Base-by-base conservation (phyloP, 2,797 vertebrate genomes). In the Phrynocephalus vlangalii region DNA sequence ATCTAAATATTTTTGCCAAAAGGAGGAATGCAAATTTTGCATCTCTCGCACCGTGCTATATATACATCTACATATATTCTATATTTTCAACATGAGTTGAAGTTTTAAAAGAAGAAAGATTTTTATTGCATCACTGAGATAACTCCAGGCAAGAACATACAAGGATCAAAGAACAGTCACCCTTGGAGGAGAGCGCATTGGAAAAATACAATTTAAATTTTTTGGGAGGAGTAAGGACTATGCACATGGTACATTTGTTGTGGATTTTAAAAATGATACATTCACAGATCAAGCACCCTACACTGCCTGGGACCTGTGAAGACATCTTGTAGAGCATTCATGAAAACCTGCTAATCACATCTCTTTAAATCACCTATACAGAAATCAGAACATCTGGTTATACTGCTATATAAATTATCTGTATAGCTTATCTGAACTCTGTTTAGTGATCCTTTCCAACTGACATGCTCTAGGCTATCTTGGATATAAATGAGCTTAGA, bases 401-500 rank as follows among this genome's bases (percentile, higher is more conserved):
- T 67, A 52, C 66, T 84, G 79, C 83, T 73, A 33, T 77, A 83
- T 92, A 89, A 81, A 88, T 48, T 89, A 87, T 77, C 24, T 15
- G 70, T 80, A 78, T 26, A 73, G 67, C 89, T 94, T 83, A 91
- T 87, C 75, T 11, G 1, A 79, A 84, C 70, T 91, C 70, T 56
- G 83, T 88, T 93, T 86, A 92, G 89, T 93, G 67, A 83, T 81
- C 85, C 88, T 87, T 88, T 88, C 89, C 86, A 87, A 87, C 91
- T 91, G 93, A 94, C 88, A 91, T 0, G 33, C 88, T 88, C 89
- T 89, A 3, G 28, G 91, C 93, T 93, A 95, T 91, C 95, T 94
- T 91, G 94, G 95, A 95, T 91, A 94, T 88, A 94, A 94, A 95
- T 87, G 90, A 94, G 90, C 90, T 90, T 83, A 83, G 79, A 76